These are phyloP conservation scores for Pecten maximus DNA, from an alignment of 2,888 invertebrate species.

Conservation along the genomic window DNA sequence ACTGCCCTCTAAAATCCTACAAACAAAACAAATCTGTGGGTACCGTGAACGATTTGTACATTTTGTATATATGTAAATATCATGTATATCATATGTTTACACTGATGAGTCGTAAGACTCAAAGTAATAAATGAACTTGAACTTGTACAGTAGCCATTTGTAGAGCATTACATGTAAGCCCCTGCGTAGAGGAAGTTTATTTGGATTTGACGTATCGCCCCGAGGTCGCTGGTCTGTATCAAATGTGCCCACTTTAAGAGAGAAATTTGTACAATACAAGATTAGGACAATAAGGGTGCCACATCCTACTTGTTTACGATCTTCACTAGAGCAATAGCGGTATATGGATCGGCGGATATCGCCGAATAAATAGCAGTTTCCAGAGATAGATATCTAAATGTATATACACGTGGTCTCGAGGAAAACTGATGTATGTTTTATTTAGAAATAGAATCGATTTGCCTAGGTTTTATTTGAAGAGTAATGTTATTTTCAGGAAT, in stretches of 20 bases:
- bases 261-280: neutral
- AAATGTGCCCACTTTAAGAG: neutral
- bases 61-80: too few relatives aligned
- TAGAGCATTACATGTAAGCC: neutral
- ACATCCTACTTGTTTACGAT: neutral
- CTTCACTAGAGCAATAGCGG: neutral
- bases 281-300: neutral
- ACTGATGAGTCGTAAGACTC: too few relatives aligned
- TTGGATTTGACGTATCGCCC: neutral
- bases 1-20: too few relatives aligned
- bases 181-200: neutral
- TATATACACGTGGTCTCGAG: neutral
- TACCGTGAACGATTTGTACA: too few relatives aligned
- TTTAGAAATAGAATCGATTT: neutral
- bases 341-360: neutral
- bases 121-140: too few relatives aligned
- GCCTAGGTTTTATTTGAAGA: neutral
- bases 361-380: neutral
- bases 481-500: neutral
- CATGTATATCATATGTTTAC: too few relatives aligned
- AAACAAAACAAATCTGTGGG: too few relatives aligned
- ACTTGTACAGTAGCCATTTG: too few relatives aligned
- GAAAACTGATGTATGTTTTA: constrained; percentile 9
- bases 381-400: neutral
- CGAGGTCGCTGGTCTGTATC: constrained; percentile 6